Base-by-base conservation (phyloP, 2,888 invertebrate genomes). In the Melipona bicolor region DNA sequence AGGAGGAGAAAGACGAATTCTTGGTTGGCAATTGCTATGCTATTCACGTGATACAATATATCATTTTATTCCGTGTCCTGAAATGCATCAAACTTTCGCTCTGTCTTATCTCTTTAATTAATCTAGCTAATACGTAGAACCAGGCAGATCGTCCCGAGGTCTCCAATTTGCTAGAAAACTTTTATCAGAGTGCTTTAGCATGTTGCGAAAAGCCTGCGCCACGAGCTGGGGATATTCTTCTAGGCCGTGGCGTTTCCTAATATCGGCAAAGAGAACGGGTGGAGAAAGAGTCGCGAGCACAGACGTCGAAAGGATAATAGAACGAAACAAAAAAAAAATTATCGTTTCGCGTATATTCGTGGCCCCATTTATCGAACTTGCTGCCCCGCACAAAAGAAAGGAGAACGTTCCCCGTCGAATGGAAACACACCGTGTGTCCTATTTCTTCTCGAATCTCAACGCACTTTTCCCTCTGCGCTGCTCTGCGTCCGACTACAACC, bases 31-130 rank as follows among this genome's bases (percentile, higher is more conserved):
- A 54, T 32, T 19, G 24, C 61, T n/a, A 27, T 36, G 54, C 59
- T 52, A 50, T 62, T 50, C 24, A 36, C 54, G 27, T 49, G 27
- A 43, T 52, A n/a, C 19, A 27, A 43, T 69, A 5, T 32, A 36
- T 67, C 54, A 27, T 74, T 71, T 76, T 69, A 13, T 71, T 65
- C 62, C 86, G 72, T 83, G 83, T 43, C 49, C 4, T 64, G 59
- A 62, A 73, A 81, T 68, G 69, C 56, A 68, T 76, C 54, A 67
- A 88, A 87, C 87, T 88, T 89, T 85, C 77, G 69, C 73, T 76
- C 36, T 56, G 85, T 78, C 80, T 90, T 91, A 91, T 91, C 90
- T 84, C 82, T 84, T 85, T 83, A 87, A 87, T 89, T 85, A 87
- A 91, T 91, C 90, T 88, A 32, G 72, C 83, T 75, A 83, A 86